Evolutionary conservation across 2,888 invertebrate species (phyloP).

Genomic region (Pachliopta kotzebuea): DNA sequence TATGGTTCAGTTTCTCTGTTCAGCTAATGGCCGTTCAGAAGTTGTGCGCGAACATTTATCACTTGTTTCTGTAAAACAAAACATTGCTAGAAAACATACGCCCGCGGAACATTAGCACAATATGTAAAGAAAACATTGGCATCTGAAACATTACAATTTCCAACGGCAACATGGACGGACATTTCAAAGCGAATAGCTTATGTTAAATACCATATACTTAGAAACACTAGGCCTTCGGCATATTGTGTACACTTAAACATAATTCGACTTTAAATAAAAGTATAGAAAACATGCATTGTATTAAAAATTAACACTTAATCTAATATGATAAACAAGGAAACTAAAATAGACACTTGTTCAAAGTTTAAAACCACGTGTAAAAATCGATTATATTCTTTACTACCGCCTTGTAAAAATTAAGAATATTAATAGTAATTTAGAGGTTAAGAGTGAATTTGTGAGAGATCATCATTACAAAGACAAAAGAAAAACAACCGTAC

Average conservation of each 20-base stretch:
- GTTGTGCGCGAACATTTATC: slow-evolving; percentile 33
- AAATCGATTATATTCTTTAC: background rate
- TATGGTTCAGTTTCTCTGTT: slow-evolving; percentile 21
- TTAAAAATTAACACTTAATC: background rate
- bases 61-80: slow-evolving; percentile 32
- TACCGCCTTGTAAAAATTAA: background rate
- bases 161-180: slow-evolving; percentile 15
- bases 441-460: background rate
- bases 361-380: background rate
- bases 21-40: slow-evolving; percentile 31
- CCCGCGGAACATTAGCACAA: slow-evolving; percentile 18
- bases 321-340: too few relatives aligned
- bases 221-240: background rate
- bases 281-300: background rate
- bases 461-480: background rate
- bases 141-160: slow-evolving; percentile 21
- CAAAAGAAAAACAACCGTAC: background rate
- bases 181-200: slow-evolving; percentile 1
- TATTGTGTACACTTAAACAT: background rate
- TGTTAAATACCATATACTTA: background rate
- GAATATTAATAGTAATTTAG: background rate
- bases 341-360: background rate
- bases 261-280: background rate
- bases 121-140: slow-evolving; percentile 18
- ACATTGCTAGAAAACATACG: slow-evolving; percentile 27